A percentile compares a stretch with the other conserved stretches of the same genome.
phyloP scores from a whole-genome alignment of 2,888 invertebrate species.

The Amiota communis region DNA sequence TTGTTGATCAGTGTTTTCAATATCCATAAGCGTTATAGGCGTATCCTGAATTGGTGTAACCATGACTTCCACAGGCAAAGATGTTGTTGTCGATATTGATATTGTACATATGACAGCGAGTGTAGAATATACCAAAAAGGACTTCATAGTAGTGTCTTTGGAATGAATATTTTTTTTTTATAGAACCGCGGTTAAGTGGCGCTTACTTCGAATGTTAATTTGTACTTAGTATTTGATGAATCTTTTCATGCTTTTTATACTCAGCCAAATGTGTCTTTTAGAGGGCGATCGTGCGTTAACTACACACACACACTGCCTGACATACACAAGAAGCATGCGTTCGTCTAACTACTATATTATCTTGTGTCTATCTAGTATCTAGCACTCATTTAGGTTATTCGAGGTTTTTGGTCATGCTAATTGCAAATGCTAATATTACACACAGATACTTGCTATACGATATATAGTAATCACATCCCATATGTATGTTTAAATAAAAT shows the following conservation, averaged over 20 bases:
- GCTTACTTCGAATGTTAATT: constrained; percentile 33
- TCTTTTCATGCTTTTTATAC: constrained; percentile 50
- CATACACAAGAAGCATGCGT: background rate
- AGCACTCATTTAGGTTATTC: constrained; percentile 43
- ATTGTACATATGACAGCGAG: constrained; percentile 16
- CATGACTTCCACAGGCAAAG: constrained; percentile 46
- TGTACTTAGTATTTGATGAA: constrained; percentile 48
- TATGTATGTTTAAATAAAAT: constrained; percentile 36
- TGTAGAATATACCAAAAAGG: constrained; percentile 38
- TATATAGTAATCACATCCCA: too few species aligned
- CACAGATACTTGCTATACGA: constrained; percentile 28
- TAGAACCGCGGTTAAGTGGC: constrained; percentile 23
- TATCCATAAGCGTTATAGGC: constrained; percentile 56
- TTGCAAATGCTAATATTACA: constrained; percentile 49
- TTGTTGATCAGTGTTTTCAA: constrained; percentile 43
- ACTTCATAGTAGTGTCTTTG: constrained; percentile 44
- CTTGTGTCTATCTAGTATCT: background rate
- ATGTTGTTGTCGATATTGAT: constrained; percentile 27
- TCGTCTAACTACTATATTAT: background rate
- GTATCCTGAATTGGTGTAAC: constrained; percentile 24
- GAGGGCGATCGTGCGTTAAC: background rate
- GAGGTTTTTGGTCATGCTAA: constrained; percentile 48
- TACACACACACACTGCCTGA: background rate
- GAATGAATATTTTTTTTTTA: constrained; percentile 17
- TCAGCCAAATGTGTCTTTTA: constrained; percentile 15